Conservation (phyloP, 2,888 invertebrate species). For the Diachrysia chrysitis region DNA sequence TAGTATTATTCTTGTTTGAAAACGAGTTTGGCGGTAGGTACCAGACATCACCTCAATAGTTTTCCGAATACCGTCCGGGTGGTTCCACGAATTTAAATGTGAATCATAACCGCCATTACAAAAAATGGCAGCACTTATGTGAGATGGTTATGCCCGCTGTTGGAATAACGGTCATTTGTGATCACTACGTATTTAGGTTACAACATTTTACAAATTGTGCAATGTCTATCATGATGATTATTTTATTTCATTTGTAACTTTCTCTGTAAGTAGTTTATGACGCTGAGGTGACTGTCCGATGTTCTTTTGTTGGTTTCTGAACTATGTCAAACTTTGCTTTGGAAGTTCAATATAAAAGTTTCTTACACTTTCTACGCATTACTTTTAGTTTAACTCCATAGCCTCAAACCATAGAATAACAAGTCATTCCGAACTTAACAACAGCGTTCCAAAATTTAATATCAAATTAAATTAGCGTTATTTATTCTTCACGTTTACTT, state of each 20-base stretch:
- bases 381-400: not conserved
- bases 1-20: not conserved
- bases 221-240: slow-evolving; percentile 30
- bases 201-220: slow-evolving; percentile 35
- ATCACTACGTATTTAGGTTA: slow-evolving; percentile 31
- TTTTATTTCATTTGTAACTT: slow-evolving; percentile 26
- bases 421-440: not conserved
- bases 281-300: not conserved
- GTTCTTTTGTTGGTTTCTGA: not conserved
- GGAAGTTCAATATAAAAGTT: slow-evolving; percentile 2
- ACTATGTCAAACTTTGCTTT: not conserved
- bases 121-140: slow-evolving; percentile 22
- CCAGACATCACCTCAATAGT: slow-evolving; percentile 1
- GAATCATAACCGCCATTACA: slow-evolving; percentile 36
- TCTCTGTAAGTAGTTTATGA: slow-evolving; percentile 15
- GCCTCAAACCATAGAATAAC: not conserved
- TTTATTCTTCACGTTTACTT: slow-evolving; percentile 25
- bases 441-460: not conserved
- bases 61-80: slow-evolving; percentile 33
- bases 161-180: slow-evolving; percentile 37
- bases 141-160: slow-evolving; percentile 19
- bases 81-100: slow-evolving; percentile 32
- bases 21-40: slow-evolving; percentile 13
- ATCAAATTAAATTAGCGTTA: not conserved
- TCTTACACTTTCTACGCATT: slow-evolving; percentile 2